These are phyloP conservation scores for Tragelaphus scriptus DNA, from an alignment of 2,113 vertebrate genomes.

Conservation along the genomic window DNA sequence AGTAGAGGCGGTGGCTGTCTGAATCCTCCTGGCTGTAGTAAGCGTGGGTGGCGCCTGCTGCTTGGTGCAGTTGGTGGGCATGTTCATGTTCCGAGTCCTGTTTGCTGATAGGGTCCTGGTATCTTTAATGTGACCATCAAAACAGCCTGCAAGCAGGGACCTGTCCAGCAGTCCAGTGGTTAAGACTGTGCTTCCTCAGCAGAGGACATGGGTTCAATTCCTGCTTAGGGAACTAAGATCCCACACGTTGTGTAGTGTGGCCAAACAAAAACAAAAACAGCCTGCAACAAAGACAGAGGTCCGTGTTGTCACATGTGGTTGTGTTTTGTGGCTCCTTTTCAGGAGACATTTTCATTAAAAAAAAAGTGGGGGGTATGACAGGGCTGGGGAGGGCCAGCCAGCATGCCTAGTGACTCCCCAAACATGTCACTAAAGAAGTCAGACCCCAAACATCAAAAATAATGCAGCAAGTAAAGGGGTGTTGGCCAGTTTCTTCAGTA, in stretches of 20 bases:
- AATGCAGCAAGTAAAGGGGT: not conserved
- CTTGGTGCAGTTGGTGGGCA: not conserved
- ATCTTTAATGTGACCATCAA: not conserved
- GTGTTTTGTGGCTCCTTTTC: not conserved
- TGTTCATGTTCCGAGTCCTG: rapidly evolving
- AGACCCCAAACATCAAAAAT: not conserved
- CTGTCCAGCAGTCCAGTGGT: not conserved
- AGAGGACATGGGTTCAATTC: not conserved
- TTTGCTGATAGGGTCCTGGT: not conserved
- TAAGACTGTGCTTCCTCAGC: not conserved
- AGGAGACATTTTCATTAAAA: not conserved
- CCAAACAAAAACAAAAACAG: not conserved
- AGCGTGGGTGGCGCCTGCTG: not conserved
- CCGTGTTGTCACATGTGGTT: not conserved
- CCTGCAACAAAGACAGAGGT: not conserved
- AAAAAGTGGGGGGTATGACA: not conserved
- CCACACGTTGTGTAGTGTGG: not conserved
- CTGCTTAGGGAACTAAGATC: not conserved
- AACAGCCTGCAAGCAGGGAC: not conserved
- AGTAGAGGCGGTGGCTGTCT: too few species aligned
- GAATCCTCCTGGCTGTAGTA: too few species aligned
- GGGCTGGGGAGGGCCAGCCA: not conserved
- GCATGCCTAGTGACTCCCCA: not conserved
- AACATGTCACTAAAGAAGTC: not conserved
- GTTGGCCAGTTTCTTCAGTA: not conserved